Evolutionary conservation across 2,888 invertebrate species (phyloP), one percentile per base, ranked within the genome.

Genomic region (Polia nebulosa): DNA sequence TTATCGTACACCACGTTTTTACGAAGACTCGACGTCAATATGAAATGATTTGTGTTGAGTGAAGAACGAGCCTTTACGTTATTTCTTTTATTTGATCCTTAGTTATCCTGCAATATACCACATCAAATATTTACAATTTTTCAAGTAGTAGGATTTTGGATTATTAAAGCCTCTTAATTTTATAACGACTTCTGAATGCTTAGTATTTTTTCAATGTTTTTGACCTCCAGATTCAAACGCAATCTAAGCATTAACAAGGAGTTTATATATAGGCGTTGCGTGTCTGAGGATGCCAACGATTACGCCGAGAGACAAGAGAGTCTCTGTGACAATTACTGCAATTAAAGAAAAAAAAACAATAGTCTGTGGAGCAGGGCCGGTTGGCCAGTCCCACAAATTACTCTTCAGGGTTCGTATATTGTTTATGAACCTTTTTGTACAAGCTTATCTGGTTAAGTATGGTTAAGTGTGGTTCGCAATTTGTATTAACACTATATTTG

Each of bases 281-380:
- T 89, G 88, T 78, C 63, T 58, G 64, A 22, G 58, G 74, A 70
- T 51, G 55, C 39, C 36, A 69, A 81, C 76, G 61, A 76, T 72
- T 66, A 66, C 64, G 59, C 55, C 57, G 71, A 68, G 36, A 55
- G 29, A 15, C 29, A 36, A 47, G 27, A 57, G 74, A 79, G 72
- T 70, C 63, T 69, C 66, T 73, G 76, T 66, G 84, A 85, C 87
- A 89, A 91, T 90, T 88, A 85, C 85, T 70, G 86, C 77, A 88
- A 91, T 90, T 89, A 90, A 85, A 78, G 55, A 86, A 87, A 81
- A 85, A 80, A 87, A 32, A 58, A 75, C 85, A 88, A 87, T 86
- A 63, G 84, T 76, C 64, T 49, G 53, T 70, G 73, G 59, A 69
- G 67, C 78, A 79, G 76, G 67, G 73, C 74, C 77, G 76, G 59